Percentiles rank a stretch among this genome's conserved stretches.
phyloP scores from a whole-genome alignment of 37 sponge, comb jelly and placozoan species.

The Cliona cf. orientalis region DNA sequence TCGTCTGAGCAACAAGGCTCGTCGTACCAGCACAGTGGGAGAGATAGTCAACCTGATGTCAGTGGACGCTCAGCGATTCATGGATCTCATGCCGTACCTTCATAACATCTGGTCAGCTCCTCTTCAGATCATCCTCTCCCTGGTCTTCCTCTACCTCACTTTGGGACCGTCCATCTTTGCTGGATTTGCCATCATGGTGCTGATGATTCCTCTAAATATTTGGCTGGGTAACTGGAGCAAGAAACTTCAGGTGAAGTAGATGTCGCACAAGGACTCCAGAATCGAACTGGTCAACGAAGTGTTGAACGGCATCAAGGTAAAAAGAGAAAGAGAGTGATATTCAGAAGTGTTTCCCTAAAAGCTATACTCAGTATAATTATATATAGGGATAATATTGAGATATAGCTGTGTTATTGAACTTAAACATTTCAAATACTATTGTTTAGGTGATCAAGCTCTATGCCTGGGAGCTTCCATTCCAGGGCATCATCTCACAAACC shows the following conservation, averaged over 20 bases:
- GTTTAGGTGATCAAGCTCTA: too few species aligned
- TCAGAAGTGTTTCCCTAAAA: too few species aligned
- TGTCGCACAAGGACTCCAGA: conserved; percentile 74
- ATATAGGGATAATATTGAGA: too few species aligned
- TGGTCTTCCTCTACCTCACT: conserved; percentile 78
- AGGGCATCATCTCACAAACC: too few species aligned
- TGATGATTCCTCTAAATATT: conserved; percentile 80
- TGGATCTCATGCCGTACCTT: conserved; percentile 87
- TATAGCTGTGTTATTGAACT: too few species aligned
- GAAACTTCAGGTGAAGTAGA: conserved; percentile 60
- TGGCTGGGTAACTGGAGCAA: conserved; percentile 43
- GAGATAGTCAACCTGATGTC: conserved; percentile 99
- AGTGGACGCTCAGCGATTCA: conserved; percentile 92
- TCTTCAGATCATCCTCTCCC: conserved; percentile 79
- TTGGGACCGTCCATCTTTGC: conserved; percentile 89
- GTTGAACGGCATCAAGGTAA: conserved; percentile 88
- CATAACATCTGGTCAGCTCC: conserved; percentile 92
- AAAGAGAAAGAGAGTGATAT: too few species aligned
- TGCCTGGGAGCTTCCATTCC: too few species aligned
- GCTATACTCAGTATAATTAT: too few species aligned
- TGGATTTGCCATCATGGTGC: conserved; percentile 82
- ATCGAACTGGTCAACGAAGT: conserved; percentile 88
- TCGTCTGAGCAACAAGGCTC: conserved; percentile 77
- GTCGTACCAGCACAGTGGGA: conserved; percentile 79
- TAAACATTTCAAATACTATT: too few species aligned